Conservation (phyloP, 2,797 vertebrate genomes). For the Nasua narica region DNA sequence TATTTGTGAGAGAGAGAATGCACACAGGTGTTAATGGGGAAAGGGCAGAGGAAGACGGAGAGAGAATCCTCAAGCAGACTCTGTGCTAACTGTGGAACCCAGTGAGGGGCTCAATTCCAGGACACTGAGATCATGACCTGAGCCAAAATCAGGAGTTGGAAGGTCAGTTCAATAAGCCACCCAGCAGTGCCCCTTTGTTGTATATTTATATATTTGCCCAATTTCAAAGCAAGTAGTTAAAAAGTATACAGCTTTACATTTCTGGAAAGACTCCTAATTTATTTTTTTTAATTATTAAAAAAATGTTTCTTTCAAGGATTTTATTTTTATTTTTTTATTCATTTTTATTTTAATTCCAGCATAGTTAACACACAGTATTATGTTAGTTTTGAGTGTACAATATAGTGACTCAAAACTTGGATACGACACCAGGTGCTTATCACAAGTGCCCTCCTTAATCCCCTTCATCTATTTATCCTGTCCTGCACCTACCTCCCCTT, state of each 20-base stretch:
- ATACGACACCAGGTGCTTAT: not conserved
- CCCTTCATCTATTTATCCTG: not conserved
- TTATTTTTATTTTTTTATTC: not conserved
- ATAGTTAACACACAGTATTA: not conserved
- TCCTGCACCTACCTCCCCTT: not conserved
- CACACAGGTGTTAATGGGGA: not conserved
- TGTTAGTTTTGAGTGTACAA: rapidly evolving
- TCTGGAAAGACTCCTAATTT: not conserved
- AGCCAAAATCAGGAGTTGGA: not conserved
- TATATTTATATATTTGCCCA: not conserved
- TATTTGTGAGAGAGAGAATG: not conserved
- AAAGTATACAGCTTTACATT: not conserved
- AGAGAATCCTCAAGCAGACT: not conserved
- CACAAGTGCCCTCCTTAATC: not conserved
- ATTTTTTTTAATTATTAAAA: not conserved
- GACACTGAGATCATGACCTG: not conserved
- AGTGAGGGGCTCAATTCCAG: not conserved
- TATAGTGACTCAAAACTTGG: not conserved
- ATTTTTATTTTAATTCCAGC: not conserved
- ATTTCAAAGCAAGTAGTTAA: not conserved
- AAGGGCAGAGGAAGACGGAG: not conserved
- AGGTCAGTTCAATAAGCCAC: not conserved
- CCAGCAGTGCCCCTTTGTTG: not conserved
- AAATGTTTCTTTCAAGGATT: not conserved
- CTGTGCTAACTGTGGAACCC: not conserved